A percentile compares a stretch with the other conserved stretches of the same genome.
Evolutionary conservation across 2,888 invertebrate species (phyloP).

Genomic region (Margaritifera margaritifera): DNA sequence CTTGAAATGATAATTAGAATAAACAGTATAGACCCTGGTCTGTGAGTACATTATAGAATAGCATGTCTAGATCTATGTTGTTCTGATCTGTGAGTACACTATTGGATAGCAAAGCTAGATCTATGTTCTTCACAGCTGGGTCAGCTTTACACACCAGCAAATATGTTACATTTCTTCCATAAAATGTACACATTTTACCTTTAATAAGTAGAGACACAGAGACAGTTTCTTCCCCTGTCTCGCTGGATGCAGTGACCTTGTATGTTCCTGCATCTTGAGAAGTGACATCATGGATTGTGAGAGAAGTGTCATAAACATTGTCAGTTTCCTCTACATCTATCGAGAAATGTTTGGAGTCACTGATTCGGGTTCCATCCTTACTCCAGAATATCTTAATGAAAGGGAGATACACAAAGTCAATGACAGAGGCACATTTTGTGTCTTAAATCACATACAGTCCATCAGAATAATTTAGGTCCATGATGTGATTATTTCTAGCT

Average conservation of each 20-base stretch:
- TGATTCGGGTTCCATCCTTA: conserved; percentile 56
- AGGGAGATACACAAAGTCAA: neutral
- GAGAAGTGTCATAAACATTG: conserved; percentile 76
- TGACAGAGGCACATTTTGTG: neutral
- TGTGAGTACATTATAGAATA: too few species aligned
- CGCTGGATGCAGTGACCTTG: conserved; percentile 65
- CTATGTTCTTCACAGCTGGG: neutral
- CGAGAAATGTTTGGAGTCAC: conserved; percentile 49
- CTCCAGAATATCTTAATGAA: conserved; percentile 63
- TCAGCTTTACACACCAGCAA: neutral
- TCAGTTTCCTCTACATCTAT: conserved; percentile 46
- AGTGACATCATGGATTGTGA: conserved; percentile 78
- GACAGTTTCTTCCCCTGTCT: conserved; percentile 64
- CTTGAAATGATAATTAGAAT: too few species aligned
- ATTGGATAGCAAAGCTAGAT: too few species aligned
- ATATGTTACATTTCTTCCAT: neutral
- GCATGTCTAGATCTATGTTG: too few species aligned
- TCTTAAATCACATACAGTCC: neutral
- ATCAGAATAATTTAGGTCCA: too few species aligned
- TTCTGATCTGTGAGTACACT: too few species aligned
- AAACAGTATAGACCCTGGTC: too few species aligned
- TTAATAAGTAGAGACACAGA: conserved; percentile 70
- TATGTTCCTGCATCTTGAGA: conserved; percentile 68
- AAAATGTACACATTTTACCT: conserved; percentile 45
- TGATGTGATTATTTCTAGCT: too few species aligned